Evolutionary conservation across 64 coral and sea anemone genomes (phyloP).

Genomic region (Montipora efflorescens): DNA sequence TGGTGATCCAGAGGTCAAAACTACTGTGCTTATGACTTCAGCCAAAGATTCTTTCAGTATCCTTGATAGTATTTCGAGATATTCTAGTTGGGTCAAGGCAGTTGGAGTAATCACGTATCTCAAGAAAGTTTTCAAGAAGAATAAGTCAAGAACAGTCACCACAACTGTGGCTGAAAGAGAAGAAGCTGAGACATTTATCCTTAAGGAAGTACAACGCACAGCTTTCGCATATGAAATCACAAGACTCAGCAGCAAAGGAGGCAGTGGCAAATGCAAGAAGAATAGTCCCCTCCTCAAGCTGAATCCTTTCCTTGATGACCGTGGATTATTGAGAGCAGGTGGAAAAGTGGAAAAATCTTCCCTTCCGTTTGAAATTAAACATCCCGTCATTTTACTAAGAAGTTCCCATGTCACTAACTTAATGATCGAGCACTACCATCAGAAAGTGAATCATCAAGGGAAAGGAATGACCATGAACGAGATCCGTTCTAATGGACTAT

Average conservation of each 20-base stretch:
- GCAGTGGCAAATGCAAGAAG: background rate
- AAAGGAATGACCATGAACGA: too few species aligned
- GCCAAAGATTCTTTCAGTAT: background rate
- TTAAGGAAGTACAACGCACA: background rate
- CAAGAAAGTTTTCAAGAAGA: background rate
- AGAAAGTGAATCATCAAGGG: too few species aligned
- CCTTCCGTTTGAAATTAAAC: conserved; percentile 1
- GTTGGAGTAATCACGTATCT: background rate
- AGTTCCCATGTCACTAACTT: too few species aligned
- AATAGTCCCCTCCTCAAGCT: background rate
- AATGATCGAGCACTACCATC: too few species aligned
- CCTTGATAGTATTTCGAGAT: background rate
- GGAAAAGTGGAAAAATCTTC: conserved; percentile 12
- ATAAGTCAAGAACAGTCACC: background rate
- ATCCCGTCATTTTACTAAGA: conserved; percentile 2
- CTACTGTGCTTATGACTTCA: background rate
- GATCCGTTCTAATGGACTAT: too few species aligned
- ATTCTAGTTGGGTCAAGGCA: background rate
- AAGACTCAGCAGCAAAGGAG: background rate
- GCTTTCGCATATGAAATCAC: conserved; percentile 35
- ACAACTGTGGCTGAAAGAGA: conserved; percentile 15
- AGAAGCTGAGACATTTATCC: background rate
- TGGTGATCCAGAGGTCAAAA: conserved; percentile 9
- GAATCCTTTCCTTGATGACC: conserved; percentile 44
- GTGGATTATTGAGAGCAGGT: conserved; percentile 35